Evolutionary conservation across 2,888 invertebrate species (phyloP), one percentile per base, ranked within the genome.

Genomic region (Ditylenchus weischeri): DNA sequence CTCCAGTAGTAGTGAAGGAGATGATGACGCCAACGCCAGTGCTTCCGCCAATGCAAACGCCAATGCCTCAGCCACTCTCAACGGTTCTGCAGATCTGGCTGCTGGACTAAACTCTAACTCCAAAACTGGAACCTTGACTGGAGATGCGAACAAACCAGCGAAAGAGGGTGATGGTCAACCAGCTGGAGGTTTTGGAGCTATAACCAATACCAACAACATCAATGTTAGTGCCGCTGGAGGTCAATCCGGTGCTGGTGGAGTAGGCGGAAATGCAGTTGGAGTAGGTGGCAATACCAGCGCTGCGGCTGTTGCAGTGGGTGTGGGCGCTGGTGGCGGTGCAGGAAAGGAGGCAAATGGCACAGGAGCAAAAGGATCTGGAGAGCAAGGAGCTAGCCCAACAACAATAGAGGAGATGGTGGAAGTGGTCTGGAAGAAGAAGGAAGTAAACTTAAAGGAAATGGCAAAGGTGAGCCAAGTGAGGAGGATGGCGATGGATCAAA

Each of bases 181-280:
- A 13, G 43, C 21, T 29, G 62, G 50, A 59, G 29, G 51, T 1
- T 36, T 38, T 59, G 72, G 72, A 15, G 38, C 61, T 58, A 58
- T 48, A 19, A 66, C 57, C 38, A 69, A 67, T 19, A 63, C 43
- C 50, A 72, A 67, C 57, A 70, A 75, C 60, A 67, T 65, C 67
- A 47, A 68, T 21, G 47, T 61, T 15, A 49, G 54, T 35, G 70
- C 71, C 11, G 47, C 23, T n/a, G 73, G 71, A 19, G 68, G 69
- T 13, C 49, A 60, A 38, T 19, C 49, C 6, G 63, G 51, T 35
- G 67, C 50, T n/a, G 68, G 61, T 36, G 65, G 61, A 50, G 48
- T 29, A 11, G 69, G 63, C 18, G 64, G 69, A 15, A 19, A 29
- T 15, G 59, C 19, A 57, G 21, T 29, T 6, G 67, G 67, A 47